Conservation (phyloP, 2,888 invertebrate genomes). For the Oligia strigilis region DNA sequence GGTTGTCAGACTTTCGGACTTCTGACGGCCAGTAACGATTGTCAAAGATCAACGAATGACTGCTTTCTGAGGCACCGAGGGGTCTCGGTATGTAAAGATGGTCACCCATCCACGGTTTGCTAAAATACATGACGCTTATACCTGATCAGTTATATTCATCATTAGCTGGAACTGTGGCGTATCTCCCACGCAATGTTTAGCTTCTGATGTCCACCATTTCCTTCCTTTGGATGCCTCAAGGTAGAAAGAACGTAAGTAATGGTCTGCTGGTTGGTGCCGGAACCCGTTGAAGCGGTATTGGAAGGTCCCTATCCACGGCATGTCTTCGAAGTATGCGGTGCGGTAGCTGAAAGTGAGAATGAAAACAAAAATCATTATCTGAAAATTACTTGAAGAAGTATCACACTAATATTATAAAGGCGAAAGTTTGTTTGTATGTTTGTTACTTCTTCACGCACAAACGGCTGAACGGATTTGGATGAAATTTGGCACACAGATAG, state of each 20-base stretch:
- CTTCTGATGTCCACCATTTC: constrained; percentile 71
- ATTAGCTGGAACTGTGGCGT: constrained; percentile 93
- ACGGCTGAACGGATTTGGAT: no score
- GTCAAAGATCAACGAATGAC: not conserved
- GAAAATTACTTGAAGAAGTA: no score
- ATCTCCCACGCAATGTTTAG: constrained; percentile 91
- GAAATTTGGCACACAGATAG: no score
- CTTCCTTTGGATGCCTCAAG: constrained; percentile 88
- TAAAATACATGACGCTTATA: constrained; percentile 10
- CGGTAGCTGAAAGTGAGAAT: constrained; percentile 85
- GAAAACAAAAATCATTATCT: no score
- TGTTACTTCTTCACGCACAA: no score
- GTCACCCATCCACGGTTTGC: not conserved
- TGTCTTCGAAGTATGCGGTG: constrained; percentile 97
- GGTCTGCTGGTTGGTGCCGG: constrained; percentile 95
- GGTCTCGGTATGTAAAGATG: not conserved
- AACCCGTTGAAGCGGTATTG: constrained; percentile 97
- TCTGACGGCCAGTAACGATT: not conserved
- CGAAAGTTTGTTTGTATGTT: no score
- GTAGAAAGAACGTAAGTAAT: constrained; percentile 96
- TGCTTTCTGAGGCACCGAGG: not conserved
- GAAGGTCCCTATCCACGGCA: constrained; percentile 96
- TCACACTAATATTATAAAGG: no score
- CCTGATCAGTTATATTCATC: constrained; percentile 88
- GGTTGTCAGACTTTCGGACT: not conserved